Percentiles rank a stretch among this genome's conserved stretches.
phyloP scores from a whole-genome alignment of 2,888 invertebrate genomes.

The Ischnura elegans region DNA sequence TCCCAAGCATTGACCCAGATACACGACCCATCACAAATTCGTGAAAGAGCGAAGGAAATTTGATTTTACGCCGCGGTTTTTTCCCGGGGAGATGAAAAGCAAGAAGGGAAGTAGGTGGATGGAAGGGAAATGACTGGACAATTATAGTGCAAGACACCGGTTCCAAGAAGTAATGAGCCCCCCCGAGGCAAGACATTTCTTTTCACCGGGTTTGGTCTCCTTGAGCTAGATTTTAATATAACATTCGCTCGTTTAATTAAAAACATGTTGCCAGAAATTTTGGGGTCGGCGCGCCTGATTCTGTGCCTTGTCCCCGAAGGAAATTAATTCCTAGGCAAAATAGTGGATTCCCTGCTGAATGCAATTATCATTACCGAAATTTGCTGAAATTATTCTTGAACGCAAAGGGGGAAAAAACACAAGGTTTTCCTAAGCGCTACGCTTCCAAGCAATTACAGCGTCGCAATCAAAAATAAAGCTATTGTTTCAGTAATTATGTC shows the following conservation, averaged over 20 bases:
- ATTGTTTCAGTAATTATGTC: too few species aligned
- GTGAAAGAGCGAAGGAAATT: neutral
- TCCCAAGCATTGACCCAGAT: constrained; percentile 14
- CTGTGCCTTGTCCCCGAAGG: neutral
- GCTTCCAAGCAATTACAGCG: too few species aligned
- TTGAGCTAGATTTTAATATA: constrained; percentile 21
- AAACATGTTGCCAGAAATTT: neutral
- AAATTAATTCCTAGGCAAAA: neutral
- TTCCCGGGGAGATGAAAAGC: neutral
- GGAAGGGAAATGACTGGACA: constrained; percentile 9
- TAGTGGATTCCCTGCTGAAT: neutral
- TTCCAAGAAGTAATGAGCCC: neutral
- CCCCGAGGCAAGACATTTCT: neutral
- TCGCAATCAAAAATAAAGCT: too few species aligned
- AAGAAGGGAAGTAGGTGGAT: neutral
- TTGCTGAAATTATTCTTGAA: neutral
- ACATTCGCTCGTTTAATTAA: neutral
- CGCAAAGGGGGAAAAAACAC: too few species aligned
- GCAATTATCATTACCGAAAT: neutral
- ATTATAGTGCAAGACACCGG: neutral
- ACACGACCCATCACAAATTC: neutral
- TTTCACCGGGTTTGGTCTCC: neutral
- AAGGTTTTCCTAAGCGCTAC: neutral
- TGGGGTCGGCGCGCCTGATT: neutral
- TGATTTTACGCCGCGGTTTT: neutral